phyloP scores from a whole-genome alignment of 1,140 invertebrate genomes.

The Sarcophaga peregrina region DNA sequence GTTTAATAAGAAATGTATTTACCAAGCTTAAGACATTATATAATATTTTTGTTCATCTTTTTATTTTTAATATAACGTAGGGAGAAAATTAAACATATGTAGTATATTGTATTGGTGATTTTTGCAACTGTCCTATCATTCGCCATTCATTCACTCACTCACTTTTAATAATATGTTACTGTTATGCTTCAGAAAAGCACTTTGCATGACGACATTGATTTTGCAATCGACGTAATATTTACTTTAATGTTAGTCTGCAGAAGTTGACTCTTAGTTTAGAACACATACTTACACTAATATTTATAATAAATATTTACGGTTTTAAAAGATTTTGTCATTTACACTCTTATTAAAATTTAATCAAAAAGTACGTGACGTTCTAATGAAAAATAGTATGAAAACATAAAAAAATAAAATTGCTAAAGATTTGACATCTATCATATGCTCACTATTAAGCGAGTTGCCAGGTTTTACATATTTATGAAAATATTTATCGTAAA shows the following conservation, averaged over 20 bases:
- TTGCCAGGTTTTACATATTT: background rate
- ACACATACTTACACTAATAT: background rate
- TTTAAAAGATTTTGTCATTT: background rate
- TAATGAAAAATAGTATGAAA: slow-evolving; percentile 1
- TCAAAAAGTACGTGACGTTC: background rate
- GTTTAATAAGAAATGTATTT: background rate
- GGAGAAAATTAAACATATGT: too few species aligned
- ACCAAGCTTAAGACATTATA: background rate
- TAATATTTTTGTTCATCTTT: background rate
- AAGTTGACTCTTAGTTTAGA: background rate
- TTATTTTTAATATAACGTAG: background rate
- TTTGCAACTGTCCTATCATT: background rate
- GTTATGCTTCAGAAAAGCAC: background rate
- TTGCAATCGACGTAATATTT: background rate
- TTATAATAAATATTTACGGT: background rate
- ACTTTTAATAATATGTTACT: background rate
- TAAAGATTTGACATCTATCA: background rate
- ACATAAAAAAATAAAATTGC: background rate
- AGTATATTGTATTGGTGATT: background rate
- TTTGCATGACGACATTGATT: background rate
- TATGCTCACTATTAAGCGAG: background rate
- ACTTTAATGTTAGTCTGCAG: background rate
- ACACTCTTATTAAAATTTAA: background rate
- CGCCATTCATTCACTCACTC: background rate
- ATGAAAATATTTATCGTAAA: too few species aligned